Evolutionary conservation across 2,113 vertebrate genomes (phyloP).

Genomic region (Columba livia): DNA sequence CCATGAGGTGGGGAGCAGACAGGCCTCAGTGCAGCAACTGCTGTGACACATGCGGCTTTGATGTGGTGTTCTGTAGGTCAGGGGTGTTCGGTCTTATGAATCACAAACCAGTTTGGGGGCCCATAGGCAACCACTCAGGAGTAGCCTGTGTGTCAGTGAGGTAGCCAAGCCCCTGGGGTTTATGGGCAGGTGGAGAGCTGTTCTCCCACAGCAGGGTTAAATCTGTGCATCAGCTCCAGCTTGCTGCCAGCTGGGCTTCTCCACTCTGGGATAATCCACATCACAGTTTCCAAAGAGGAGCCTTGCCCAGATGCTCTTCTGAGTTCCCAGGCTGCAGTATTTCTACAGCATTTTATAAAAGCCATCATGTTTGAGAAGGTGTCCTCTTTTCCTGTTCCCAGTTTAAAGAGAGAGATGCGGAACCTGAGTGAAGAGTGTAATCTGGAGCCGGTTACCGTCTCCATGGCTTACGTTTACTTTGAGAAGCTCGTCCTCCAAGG

Average conservation of each 20-base stretch:
- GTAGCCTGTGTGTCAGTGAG: not conserved
- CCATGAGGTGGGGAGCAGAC: not conserved
- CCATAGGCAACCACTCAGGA: not conserved
- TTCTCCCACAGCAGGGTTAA: not conserved
- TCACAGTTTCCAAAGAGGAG: not conserved
- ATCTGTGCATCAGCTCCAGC: not conserved
- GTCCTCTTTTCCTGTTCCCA: slow-evolving; percentile 43
- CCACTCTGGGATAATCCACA: not conserved
- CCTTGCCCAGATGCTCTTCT: not conserved
- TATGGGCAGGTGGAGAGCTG: not conserved
- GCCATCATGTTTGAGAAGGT: not conserved
- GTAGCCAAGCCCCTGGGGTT: not conserved
- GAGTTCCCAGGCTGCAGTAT: not conserved
- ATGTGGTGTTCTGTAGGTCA: not conserved
- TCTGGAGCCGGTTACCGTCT: slow-evolving; percentile 90
- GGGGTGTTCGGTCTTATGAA: not conserved
- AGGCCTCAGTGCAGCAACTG: not conserved
- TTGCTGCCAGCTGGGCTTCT: not conserved
- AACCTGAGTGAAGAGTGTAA: slow-evolving; percentile 86
- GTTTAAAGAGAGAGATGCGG: slow-evolving; percentile 94
- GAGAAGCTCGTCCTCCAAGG: slow-evolving; percentile 97
- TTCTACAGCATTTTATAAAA: not conserved
- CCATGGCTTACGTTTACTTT: slow-evolving; percentile 97
- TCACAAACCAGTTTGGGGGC: not conserved
- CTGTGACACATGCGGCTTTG: not conserved